Evolutionary conservation across 2,113 vertebrate species (phyloP).

Genomic region (Apistogramma diplotaenia): DNA sequence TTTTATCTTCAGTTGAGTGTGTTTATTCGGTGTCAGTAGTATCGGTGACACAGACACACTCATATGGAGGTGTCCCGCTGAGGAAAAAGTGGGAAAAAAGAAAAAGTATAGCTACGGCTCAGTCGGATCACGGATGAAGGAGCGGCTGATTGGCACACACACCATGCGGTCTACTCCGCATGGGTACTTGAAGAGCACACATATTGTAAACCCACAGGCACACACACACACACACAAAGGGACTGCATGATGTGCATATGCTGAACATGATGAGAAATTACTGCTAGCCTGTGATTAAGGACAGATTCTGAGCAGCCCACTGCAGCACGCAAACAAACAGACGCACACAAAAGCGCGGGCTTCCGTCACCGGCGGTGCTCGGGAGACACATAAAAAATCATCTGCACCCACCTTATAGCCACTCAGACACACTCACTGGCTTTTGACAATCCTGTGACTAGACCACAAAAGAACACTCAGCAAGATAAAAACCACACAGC

Average conservation of each 20-base stretch:
- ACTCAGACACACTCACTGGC: constrained; percentile 30
- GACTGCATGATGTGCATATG: constrained; percentile 14
- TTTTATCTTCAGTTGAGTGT: constrained; percentile 17
- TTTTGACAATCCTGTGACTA: constrained; percentile 28
- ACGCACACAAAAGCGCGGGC: not conserved
- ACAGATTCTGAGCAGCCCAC: not conserved
- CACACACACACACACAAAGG: not conserved
- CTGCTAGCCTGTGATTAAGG: constrained; percentile 19
- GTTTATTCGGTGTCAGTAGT: constrained; percentile 1
- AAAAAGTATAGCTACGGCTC: not conserved
- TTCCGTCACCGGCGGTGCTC: not conserved
- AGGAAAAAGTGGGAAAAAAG: not conserved
- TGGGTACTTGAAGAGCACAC: constrained; percentile 9
- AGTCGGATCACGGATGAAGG: constrained; percentile 32
- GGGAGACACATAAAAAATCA: constrained; percentile 17
- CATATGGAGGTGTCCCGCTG: constrained; percentile 7
- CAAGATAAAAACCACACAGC: constrained; percentile 39
- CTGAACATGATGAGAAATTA: constrained; percentile 3
- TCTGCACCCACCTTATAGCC: constrained; percentile 28
- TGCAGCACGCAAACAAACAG: not conserved
- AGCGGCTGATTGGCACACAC: constrained; percentile 51
- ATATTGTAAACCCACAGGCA: constrained; percentile 17
- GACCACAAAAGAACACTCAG: constrained; percentile 22
- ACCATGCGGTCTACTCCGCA: constrained; percentile 32
- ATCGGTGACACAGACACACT: constrained; percentile 8